Evolutionary conservation across 2,113 vertebrate genomes (phyloP).

Genomic region (Pampusana beccarii): DNA sequence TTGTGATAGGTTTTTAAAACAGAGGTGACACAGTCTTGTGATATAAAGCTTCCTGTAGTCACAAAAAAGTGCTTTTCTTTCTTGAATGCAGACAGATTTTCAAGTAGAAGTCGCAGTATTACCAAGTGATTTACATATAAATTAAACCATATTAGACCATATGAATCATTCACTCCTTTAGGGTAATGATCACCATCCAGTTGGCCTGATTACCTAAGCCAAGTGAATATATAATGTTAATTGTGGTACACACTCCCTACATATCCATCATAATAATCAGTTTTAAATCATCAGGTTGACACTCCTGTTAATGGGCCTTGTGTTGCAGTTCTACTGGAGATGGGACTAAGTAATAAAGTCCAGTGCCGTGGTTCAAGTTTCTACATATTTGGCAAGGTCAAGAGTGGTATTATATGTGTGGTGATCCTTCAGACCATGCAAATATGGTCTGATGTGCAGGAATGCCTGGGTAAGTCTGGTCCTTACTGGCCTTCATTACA

Average conservation of each 20-base stretch:
- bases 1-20: background rate
- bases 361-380: background rate
- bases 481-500: background rate
- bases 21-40: background rate
- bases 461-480: background rate
- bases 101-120: constrained; percentile 54
- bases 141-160: constrained; percentile 67
- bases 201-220: constrained; percentile 55
- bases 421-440: background rate
- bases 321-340: background rate
- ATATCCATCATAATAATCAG: constrained; percentile 46
- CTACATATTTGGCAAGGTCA: background rate
- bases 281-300: constrained; percentile 60
- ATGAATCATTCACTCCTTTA: constrained; percentile 58
- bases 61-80: background rate
- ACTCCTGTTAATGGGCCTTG: background rate
- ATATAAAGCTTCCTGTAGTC: background rate
- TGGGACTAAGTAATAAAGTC: background rate
- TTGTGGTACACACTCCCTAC: constrained; percentile 24
- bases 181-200: constrained; percentile 51
- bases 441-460: background rate
- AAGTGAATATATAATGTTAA: constrained; percentile 44
- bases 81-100: constrained; percentile 48
- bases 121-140: constrained; percentile 65
- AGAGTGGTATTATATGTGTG: background rate